Conservation (phyloP, 2,888 invertebrate species). For the Aelia acuminata region DNA sequence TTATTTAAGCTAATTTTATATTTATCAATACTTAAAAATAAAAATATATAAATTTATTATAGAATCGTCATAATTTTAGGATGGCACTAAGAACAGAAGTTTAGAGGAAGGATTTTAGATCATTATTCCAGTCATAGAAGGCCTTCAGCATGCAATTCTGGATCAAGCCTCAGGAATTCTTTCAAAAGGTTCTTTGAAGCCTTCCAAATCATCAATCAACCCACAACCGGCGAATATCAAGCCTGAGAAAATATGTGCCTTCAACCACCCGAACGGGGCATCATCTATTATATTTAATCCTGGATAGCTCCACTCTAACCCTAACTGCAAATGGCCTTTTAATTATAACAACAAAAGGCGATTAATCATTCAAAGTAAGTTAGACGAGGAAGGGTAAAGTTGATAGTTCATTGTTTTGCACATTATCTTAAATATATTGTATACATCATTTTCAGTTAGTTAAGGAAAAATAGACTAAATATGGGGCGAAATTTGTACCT, state of each 20-base stretch:
- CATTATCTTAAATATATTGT: too few species aligned
- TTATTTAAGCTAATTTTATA: too few species aligned
- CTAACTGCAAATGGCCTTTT: not conserved
- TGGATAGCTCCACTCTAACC: not conserved
- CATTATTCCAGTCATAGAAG: conserved; percentile 8
- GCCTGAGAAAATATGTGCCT: not conserved
- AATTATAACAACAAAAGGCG: not conserved
- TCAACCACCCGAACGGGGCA: not conserved
- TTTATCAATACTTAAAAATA: too few species aligned
- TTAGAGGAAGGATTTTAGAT: not conserved
- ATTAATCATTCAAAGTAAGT: not conserved
- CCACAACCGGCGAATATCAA: not conserved
- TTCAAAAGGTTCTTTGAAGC: not conserved
- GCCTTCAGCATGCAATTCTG: not conserved
- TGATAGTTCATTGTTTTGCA: not conserved
- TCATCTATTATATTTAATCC: not conserved
- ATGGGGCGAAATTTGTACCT: too few species aligned
- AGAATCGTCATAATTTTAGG: too few species aligned
- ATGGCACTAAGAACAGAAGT: not conserved
- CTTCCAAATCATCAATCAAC: conserved; percentile 24
- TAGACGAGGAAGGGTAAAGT: not conserved
- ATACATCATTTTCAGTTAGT: too few species aligned
- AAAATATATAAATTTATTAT: too few species aligned
- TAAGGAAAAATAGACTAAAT: too few species aligned
- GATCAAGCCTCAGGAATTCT: not conserved